Conservation (phyloP, 2,113 vertebrate species). For the Sardina pilchardus region DNA sequence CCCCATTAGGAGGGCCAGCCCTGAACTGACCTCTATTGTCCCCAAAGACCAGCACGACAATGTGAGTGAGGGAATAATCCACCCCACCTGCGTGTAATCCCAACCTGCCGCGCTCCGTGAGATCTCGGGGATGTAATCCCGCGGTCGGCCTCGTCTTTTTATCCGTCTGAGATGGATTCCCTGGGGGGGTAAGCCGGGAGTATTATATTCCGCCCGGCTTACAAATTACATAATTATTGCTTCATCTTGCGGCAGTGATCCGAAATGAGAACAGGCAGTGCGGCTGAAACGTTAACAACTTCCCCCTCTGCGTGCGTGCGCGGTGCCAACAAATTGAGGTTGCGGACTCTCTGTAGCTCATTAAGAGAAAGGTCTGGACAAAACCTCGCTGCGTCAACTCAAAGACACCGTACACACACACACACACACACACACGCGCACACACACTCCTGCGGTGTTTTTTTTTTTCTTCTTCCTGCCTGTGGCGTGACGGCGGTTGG, state of each 20-base stretch:
- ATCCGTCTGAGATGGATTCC: constrained; percentile 2
- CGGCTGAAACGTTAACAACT: not conserved
- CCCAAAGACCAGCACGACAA: not conserved
- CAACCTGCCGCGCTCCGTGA: not conserved
- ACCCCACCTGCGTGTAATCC: constrained; percentile 7
- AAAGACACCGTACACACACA: not conserved
- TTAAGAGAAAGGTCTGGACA: not conserved
- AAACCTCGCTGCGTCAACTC: not conserved
- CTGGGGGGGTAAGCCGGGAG: not conserved
- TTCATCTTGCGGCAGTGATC: not conserved
- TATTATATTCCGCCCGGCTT: not conserved
- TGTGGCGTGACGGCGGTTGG: not conserved
- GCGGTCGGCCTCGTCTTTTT: not conserved
- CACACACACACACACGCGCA: not conserved
- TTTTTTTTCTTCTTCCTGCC: not conserved
- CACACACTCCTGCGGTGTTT: not conserved
- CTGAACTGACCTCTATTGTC: too few relatives aligned
- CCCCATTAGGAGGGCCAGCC: too few relatives aligned
- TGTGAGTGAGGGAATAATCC: not conserved
- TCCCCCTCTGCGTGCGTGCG: not conserved
- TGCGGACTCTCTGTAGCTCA: not conserved
- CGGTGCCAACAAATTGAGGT: constrained; percentile 12
- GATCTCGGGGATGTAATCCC: constrained; percentile 1
- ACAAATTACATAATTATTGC: constrained; percentile 13
- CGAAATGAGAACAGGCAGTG: not conserved